Evolutionary conservation across 1,140 invertebrate species (phyloP), one percentile per base, ranked within the genome.

Genomic region (Sweltsa coloradensis): DNA sequence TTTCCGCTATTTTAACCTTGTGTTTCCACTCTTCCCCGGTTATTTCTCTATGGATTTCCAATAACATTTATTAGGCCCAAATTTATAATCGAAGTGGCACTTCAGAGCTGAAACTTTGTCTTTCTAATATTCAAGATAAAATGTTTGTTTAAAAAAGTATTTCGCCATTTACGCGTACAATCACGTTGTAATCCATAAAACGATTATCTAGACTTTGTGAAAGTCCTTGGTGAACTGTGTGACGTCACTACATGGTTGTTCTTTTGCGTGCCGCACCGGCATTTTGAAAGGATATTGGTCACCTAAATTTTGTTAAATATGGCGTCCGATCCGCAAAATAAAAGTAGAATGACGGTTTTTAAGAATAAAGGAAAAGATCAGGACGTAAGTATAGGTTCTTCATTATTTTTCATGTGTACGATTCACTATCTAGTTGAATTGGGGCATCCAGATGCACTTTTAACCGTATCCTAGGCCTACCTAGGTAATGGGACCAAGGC

Each of bases 351-450:
- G 73, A 81, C 89, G 72, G 84, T 85, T 67, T 94, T 93, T 68
- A 95, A 94, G 81, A 93, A 94, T 74, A 92, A 92, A 79, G 89
- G 89, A 59, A 94, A 93, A 76, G 89, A 94, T 76, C 85, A 89
- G 68, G 90, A 94, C 72, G 91, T 94, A 75, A 84, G 86, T 83
- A 71, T 44, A 22, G 18, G 26, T 16, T 34, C 34, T 34, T 52
- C 41, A 21, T 13, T 25, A 31, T 13, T 7, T 43, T 21, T 44
- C 2, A 41, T 25, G 27, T 46, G 14, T 51, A 14, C 34, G 9
- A 14, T 41, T 50, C n/a, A 24, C 22, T 24, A 24, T 42, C 13
- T 23, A 24, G 9, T 25, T 24, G 5, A 23, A 24, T 19, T 21
- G 18, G 14, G 7, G 6, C 13, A 23, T 41, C 14, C n/a, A 9